A percentile compares a stretch with the other conserved stretches of the same genome.
phyloP scores from a whole-genome alignment of 2,113 vertebrate species.

The Paramormyrops kingsleyae region DNA sequence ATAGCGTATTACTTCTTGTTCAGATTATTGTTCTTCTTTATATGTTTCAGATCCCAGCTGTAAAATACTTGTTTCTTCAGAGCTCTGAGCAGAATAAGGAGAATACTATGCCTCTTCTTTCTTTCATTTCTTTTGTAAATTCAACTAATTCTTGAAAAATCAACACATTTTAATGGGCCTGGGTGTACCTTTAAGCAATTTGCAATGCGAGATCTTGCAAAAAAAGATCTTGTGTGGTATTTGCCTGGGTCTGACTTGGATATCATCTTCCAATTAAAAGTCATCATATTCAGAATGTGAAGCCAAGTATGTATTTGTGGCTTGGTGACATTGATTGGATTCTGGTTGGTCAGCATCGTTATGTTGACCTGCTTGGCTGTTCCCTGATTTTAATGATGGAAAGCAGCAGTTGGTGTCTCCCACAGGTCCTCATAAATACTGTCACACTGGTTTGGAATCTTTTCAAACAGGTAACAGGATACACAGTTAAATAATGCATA shows the following conservation, averaged over 20 bases:
- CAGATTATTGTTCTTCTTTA: neutral
- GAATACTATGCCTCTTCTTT: neutral
- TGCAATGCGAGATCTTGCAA: neutral
- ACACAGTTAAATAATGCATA: neutral
- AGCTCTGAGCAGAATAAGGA: neutral
- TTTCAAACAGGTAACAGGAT: neutral
- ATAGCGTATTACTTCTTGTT: neutral
- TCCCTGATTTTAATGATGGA: neutral
- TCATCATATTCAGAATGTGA: neutral
- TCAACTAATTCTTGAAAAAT: neutral
- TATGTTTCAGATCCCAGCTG: neutral
- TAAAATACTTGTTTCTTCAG: neutral
- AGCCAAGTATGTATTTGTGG: neutral
- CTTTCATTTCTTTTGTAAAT: neutral
- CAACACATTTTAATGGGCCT: neutral
- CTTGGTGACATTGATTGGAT: neutral
- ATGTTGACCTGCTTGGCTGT: neutral
- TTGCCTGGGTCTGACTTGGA: neutral
- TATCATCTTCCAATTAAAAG: neutral
- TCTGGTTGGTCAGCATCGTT: neutral
- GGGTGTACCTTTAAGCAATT: neutral
- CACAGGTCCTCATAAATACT: neutral
- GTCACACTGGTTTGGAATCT: neutral
- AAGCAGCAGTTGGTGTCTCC: neutral
- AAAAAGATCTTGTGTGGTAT: neutral